Base-by-base conservation (phyloP, 2,888 invertebrate species). In the Eupithecia dodoneata region DNA sequence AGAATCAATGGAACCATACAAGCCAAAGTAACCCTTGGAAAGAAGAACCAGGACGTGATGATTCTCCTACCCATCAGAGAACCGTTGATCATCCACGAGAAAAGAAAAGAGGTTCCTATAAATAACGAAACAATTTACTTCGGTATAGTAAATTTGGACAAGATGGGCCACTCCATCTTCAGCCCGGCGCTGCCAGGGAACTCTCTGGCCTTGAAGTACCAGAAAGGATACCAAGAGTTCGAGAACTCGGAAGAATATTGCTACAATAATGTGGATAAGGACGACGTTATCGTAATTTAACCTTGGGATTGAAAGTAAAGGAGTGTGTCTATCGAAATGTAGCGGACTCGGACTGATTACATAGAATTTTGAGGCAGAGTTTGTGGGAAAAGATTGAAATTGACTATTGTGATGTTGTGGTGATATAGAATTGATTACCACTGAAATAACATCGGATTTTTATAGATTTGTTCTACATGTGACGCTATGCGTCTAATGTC, bases 131-230 rank as follows among this genome's bases (percentile, higher is more conserved):
- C 87, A 0, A 79, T 94, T 0, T 94, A 92, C 80, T 94, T 94
- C 83, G 95, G 95, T 0, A 86, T 94, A 0, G 87, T 95, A 0
- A 93, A 92, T 81, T 81, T 95, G 9, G 86, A 87, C 81, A 74
- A 85, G 0, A 83, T 85, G 72, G 93, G 93, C 0, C 86, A 92
- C 81, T 93, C 93, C 0, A 71, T 91, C 0, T 92, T 92, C 66
- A 91, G 89, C 72, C 87, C 84, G 2, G 89, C 85, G 0, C 72
- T 86, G 52, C 93, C 93, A 0, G 83, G 82, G 12, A 87, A 94
- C 83, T 94, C 95, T 7, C 85, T 94, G 3, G 95, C 95, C 2
- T 82, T 95, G 76, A 92, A 88, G 81, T 94, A 94, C 81, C 94
- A 95, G 76, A 94, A 91, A 79, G 95, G 95, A 0, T 95, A 90